Base-by-base conservation (phyloP, 2,888 invertebrate species). In the Pachycephus smyrnensis region DNA sequence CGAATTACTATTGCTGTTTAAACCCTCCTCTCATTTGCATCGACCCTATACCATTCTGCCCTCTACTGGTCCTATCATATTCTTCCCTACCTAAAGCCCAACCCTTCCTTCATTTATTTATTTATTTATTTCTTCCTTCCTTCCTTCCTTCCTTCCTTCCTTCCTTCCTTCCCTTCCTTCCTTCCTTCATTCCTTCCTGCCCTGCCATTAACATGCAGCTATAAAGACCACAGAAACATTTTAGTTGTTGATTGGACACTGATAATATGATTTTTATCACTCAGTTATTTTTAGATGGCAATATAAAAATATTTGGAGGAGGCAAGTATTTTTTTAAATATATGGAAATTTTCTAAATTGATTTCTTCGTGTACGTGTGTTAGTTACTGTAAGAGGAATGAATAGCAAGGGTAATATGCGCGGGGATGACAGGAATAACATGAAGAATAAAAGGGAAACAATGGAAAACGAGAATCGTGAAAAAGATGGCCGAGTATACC, bases 1-100 rank as follows among this genome's bases (percentile, higher is more conserved):
- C 85, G 88, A 88, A 88, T 89, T 88, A 89, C 84, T 85, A 83
- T 87, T 87, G 84, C 86, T 86, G 85, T 86, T 88, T 88, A 86
- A 83, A 80, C 69, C 78, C 79, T 75, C 75, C 36, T 74, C 40
- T 76, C 73, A 55, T 55, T 55, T 55, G 55, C 55, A 55, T 55
- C 55, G 55, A 55, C 55, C 55, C 55, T 23, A 15, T 55, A 55
- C 23, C 2, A 23, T 23, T 55, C 55, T 55, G 23, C 9, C 23
- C 55, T 55, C 55, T 55, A 9, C 55, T 55, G 23, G 23, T 55
- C 23, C 55, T 23, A 55, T 55, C 55, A 23, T 55, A 55, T 23
- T 55, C 23, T 55, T 9, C 55, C 23, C 55, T 55, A 55, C 55
- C 55, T 55, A 55, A 55, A 55, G 23, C 23, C 9, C 23, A 9